A percentile compares a stretch with the other conserved stretches of the same genome.
Conservation (phyloP, 2,797 vertebrate genomes). For the Centropyge bicolor region DNA sequence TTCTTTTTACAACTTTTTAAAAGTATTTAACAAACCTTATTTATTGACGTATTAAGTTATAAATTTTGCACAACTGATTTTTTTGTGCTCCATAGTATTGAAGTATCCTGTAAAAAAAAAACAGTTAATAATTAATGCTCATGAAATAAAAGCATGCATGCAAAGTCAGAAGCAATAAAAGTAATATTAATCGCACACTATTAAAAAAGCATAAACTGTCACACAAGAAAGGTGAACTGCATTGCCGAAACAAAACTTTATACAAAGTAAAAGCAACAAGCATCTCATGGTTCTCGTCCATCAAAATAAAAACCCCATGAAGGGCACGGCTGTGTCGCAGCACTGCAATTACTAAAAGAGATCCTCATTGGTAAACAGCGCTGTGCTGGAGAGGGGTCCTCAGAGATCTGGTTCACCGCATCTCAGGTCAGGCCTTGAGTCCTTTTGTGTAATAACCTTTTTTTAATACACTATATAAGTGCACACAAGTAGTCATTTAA, state of each 20-base stretch:
- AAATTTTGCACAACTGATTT: too few species aligned
- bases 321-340: conserved; percentile 2
- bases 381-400: conserved; percentile 27
- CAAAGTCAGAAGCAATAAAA: background rate
- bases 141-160: background rate
- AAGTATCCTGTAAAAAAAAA: background rate
- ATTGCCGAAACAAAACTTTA: background rate
- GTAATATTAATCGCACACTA: background rate
- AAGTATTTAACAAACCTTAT: background rate
- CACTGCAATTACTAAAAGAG: conserved; percentile 12
- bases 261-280: background rate
- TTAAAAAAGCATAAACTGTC: background rate
- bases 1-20: background rate
- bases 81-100: background rate
- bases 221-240: background rate
- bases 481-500: conserved; percentile 24
- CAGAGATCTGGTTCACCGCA: conserved; percentile 32
- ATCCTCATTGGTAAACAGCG: conserved; percentile 16
- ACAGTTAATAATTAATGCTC: background rate
- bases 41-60: background rate
- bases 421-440: background rate
- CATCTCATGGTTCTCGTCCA: background rate
- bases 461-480: conserved; percentile 23
- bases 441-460: conserved; percentile 31
- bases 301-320: conserved; percentile 31